A percentile compares a stretch with the other conserved stretches of the same genome.
These are phyloP conservation scores for Tiliacea citrago DNA, from an alignment of 2,888 invertebrate species.

Conservation along the genomic window DNA sequence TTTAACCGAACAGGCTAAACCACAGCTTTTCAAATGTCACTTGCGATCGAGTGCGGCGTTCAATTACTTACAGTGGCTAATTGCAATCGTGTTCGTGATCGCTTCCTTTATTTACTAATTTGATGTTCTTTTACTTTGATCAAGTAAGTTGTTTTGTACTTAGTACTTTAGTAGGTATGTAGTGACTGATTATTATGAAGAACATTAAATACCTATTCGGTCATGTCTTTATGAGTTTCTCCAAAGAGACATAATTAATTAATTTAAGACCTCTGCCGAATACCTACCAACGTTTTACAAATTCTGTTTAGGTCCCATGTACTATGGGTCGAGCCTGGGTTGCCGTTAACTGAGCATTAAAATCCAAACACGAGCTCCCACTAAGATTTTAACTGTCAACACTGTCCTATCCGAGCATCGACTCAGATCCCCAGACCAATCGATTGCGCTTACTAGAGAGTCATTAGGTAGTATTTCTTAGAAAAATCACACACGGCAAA, in stretches of 20 bases:
- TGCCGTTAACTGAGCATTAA: background rate
- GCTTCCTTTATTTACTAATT: constrained; percentile 35
- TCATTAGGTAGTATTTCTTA: too few relatives aligned
- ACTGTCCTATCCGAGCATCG: background rate
- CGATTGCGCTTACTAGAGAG: background rate
- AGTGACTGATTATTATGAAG: background rate
- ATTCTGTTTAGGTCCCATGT: background rate
- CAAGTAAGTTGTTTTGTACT: background rate
- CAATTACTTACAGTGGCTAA: constrained; percentile 69
- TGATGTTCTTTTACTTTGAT: constrained; percentile 8
- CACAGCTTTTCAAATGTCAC: constrained; percentile 67
- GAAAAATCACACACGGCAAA: too few relatives aligned
- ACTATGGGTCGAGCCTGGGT: background rate
- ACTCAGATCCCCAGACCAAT: background rate
- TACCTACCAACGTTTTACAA: background rate
- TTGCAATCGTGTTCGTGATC: constrained; percentile 71
- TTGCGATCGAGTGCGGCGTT: constrained; percentile 61
- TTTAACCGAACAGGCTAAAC: constrained; percentile 40
- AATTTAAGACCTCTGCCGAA: background rate
- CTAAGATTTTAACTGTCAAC: background rate
- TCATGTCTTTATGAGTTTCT: too few relatives aligned
- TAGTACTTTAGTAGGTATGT: background rate
- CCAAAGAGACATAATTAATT: too few relatives aligned
- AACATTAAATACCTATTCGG: background rate
- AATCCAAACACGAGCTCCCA: background rate